A percentile compares a stretch with the other conserved stretches of the same genome.
Conservation (phyloP, 2,113 vertebrate genomes). For the Sander lucioperca region DNA sequence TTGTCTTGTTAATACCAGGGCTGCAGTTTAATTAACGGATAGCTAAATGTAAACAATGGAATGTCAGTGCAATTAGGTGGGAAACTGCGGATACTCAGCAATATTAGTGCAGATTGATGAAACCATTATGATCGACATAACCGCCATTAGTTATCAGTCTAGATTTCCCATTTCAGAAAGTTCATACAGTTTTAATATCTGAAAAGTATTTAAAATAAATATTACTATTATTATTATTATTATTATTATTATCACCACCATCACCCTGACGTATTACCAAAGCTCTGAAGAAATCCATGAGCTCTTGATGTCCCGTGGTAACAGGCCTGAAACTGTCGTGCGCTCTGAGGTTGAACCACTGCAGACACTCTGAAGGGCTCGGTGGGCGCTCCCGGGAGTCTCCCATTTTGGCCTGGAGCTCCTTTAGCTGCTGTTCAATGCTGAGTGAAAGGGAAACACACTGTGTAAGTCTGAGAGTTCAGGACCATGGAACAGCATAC, state of each 20-base stretch:
- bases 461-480: conserved; percentile 6
- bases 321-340: conserved; percentile 77
- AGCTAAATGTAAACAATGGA: not conserved
- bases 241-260: not conserved
- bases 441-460: conserved; percentile 73
- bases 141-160: conserved; percentile 1
- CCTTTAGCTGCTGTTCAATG: conserved; percentile 89
- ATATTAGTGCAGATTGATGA: conserved; percentile 3
- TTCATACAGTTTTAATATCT: not conserved
- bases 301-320: conserved; percentile 83
- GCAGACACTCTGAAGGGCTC: conserved; percentile 86
- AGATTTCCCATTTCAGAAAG: not conserved
- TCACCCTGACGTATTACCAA: conserved; percentile 86
- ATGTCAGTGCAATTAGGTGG: conserved; percentile 1
- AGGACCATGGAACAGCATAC: not conserved
- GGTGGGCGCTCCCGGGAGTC: conserved; percentile 82
- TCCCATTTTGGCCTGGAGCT: conserved; percentile 88
- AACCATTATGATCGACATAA: not conserved
- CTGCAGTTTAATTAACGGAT: conserved; percentile 5
- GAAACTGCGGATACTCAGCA: not conserved
- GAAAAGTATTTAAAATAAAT: conserved; percentile 4
- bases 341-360: conserved; percentile 86
- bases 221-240: not conserved
- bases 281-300: conserved; percentile 90
- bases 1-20: conserved; percentile 15